Percentiles rank a stretch among this genome's conserved stretches.
Conservation (phyloP, 1,140 invertebrate genomes). For the Augochlora pura region DNA sequence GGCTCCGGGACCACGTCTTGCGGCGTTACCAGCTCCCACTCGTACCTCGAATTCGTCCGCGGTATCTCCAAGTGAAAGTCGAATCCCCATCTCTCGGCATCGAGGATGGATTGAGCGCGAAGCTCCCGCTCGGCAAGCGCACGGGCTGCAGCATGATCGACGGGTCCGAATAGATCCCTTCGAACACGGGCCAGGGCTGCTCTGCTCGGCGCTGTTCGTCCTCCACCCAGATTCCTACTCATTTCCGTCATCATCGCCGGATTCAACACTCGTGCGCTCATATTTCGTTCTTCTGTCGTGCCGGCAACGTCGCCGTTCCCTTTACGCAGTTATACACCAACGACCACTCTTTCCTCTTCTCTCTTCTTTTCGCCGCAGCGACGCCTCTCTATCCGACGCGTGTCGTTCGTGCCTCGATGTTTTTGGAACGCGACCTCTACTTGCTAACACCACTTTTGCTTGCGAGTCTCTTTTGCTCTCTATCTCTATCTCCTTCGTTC, state of each 20-base stretch:
- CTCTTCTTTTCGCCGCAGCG: neutral
- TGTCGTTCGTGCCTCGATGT: neutral
- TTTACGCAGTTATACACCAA: no score
- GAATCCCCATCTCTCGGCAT: constrained; percentile 79
- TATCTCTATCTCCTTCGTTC: neutral
- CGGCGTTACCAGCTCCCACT: constrained; percentile 72
- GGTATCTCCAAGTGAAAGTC: constrained; percentile 78
- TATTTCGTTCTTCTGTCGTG: constrained; percentile 65
- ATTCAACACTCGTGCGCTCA: constrained; percentile 81
- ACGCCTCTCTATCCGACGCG: neutral
- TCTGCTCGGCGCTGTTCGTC: constrained; percentile 69
- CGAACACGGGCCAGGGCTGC: constrained; percentile 76
- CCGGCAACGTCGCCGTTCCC: constrained; percentile 41
- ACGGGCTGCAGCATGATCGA: constrained; percentile 79
- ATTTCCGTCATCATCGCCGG: constrained; percentile 79
- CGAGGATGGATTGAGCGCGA: constrained; percentile 73
- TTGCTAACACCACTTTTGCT: neutral
- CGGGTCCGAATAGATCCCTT: constrained; percentile 80
- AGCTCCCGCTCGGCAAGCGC: constrained; percentile 78
- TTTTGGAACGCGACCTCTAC: neutral
- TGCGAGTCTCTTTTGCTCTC: no score
- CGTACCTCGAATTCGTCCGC: constrained; percentile 71
- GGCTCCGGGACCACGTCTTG: constrained; percentile 76
- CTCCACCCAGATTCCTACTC: constrained; percentile 69
- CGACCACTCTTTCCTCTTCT: neutral